Evolutionary conservation across 2,797 vertebrate species (phyloP), one percentile per base, ranked within the genome.

Genomic region (Spinus pinus): DNA sequence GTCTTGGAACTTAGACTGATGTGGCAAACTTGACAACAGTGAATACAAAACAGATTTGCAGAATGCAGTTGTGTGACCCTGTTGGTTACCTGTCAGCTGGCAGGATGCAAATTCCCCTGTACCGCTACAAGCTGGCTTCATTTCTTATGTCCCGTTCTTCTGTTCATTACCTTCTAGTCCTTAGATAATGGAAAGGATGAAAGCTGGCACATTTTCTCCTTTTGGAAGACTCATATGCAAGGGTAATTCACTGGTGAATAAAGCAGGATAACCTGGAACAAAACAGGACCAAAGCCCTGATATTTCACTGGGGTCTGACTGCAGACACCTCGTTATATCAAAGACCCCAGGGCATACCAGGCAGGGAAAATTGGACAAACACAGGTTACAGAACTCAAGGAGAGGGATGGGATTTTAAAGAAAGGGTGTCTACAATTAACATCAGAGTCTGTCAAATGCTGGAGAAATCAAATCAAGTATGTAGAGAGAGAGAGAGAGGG

Each of bases 51-150:
- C 23, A 72, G 39, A 31, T 67, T 18, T 78, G 44, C 56, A 67
- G 89, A 71, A 50, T 30, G 67, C 22, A 33, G 10, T 56, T 46
- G 4, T 71, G 58, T 73, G 82, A 75, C 53, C 54, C 21, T 41
- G 41, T 18, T 42, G 39, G 49, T 61, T 67, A 66, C 54, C 66
- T 66, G 35, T 35, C 2, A 1, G 31, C 25, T 4, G 15, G 51
- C 82, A 78, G 31, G 12, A 33, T 61, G 50, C 9, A 51, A 81
- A 95, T 69, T 49, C 24, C 67, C 37, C 31, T 37, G 17, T 5
- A 25, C 3, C 3, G 22, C 37, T 41, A 17, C 0, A 0, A 84
- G 39, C 41, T 66, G 46, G 6, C 35, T 72, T 23, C 41, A 28
- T 49, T 93, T 58, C 80, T 65, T 49, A 35, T 3, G 14, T 66